Evolutionary conservation across 2,113 vertebrate species (phyloP).

Genomic region (Otis tarda): DNA sequence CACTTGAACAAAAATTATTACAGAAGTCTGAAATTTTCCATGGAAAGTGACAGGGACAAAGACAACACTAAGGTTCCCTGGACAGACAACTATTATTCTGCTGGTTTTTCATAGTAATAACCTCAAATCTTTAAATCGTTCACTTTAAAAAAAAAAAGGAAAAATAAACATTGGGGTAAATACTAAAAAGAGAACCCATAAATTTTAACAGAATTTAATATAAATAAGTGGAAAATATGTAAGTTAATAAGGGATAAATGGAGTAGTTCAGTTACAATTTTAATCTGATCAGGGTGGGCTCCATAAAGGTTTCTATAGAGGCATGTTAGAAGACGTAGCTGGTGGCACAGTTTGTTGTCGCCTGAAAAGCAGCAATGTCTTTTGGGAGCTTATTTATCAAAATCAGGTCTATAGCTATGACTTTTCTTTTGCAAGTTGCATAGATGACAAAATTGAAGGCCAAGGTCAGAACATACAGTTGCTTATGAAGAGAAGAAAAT

Average conservation of each 20-base stretch:
- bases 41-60: neutral
- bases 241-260: neutral
- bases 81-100: neutral
- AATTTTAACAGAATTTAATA: neutral
- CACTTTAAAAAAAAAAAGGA: neutral
- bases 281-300: neutral
- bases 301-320: neutral
- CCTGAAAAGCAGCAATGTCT: neutral
- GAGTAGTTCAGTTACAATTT: neutral
- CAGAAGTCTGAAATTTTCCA: fast-evolving
- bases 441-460: neutral
- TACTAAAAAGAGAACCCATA: neutral
- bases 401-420: neutral
- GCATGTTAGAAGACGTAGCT: neutral
- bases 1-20: neutral
- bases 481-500: neutral
- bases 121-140: neutral
- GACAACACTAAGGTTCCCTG: neutral
- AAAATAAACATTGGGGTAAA: neutral
- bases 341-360: neutral
- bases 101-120: neutral
- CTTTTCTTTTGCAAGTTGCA: neutral
- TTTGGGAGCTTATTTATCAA: neutral
- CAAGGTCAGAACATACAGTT: neutral
- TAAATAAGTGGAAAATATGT: neutral